Conservation (phyloP, 1,140 invertebrate genomes). For the Drosophila mojavensis region DNA sequence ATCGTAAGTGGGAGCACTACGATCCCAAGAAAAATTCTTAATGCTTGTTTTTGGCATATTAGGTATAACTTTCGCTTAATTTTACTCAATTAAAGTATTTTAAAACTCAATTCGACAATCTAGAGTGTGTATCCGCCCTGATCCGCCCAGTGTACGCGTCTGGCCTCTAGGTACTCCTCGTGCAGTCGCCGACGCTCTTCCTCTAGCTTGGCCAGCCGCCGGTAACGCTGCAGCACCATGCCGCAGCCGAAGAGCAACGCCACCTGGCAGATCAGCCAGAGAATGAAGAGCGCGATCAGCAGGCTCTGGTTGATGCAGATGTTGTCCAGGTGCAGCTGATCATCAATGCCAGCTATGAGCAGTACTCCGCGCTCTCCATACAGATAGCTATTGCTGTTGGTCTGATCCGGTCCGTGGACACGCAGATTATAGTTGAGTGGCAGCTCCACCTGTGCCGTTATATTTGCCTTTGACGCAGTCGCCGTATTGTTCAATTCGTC, state of each 20-base stretch:
- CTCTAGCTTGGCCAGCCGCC: slow-evolving; percentile 73
- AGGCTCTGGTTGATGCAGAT: slow-evolving; percentile 81
- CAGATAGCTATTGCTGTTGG: slow-evolving; percentile 81
- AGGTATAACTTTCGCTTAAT: slow-evolving; percentile 53
- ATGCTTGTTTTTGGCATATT: slow-evolving; percentile 1
- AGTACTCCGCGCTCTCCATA: slow-evolving; percentile 84
- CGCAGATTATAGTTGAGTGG: slow-evolving; percentile 84
- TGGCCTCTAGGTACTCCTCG: slow-evolving; percentile 73
- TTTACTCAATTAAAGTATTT: slow-evolving; percentile 76
- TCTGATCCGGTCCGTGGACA: slow-evolving; percentile 82
- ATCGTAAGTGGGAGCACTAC: slow-evolving; percentile 96
- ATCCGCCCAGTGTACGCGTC: slow-evolving; percentile 80
- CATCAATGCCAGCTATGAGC: slow-evolving; percentile 84
- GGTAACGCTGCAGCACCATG: slow-evolving; percentile 75
- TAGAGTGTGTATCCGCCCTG: slow-evolving; percentile 80
- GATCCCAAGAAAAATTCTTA: slow-evolving; percentile 85
- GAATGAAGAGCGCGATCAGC: slow-evolving; percentile 76
- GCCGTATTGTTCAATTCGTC: slow-evolving; percentile 4
- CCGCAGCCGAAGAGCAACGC: slow-evolving; percentile 77
- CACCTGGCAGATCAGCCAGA: slow-evolving; percentile 80
- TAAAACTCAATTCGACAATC: slow-evolving; percentile 1
- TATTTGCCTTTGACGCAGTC: slow-evolving; percentile 19
- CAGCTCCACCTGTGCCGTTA: slow-evolving; percentile 59
- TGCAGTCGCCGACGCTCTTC: slow-evolving; percentile 76
- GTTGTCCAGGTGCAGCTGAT: slow-evolving; percentile 72